phyloP scores from a whole-genome alignment of 2,797 vertebrate species.

The Pyrocephalus nanus region DNA sequence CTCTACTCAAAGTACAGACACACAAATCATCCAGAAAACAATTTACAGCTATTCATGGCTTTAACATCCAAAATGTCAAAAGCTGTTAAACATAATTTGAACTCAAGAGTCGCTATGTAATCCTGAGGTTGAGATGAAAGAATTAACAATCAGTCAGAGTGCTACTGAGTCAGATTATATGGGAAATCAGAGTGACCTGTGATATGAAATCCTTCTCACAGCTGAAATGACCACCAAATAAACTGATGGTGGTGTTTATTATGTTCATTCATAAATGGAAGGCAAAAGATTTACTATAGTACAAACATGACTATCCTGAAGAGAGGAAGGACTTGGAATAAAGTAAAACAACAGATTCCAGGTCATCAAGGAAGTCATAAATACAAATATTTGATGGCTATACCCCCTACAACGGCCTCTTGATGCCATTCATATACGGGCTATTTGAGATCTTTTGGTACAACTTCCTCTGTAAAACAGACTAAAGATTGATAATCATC shows the following conservation, averaged over 20 bases:
- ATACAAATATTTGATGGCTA: neutral
- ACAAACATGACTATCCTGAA: neutral
- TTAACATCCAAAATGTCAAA: constrained; percentile 43
- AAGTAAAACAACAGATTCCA: neutral
- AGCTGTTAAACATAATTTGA: constrained; percentile 46
- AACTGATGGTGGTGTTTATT: neutral
- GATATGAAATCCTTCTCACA: neutral
- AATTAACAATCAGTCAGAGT: constrained; percentile 10
- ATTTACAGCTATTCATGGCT: constrained; percentile 10
- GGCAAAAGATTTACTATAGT: neutral
- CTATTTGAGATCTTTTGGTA: neutral
- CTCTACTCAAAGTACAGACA: constrained; percentile 9
- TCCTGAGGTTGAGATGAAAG: constrained; percentile 4
- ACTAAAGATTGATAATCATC: neutral
- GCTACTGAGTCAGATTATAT: neutral
- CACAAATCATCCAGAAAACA: constrained; percentile 43
- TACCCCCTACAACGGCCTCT: neutral
- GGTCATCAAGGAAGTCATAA: neutral
- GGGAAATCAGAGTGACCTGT: neutral
- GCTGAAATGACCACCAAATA: constrained; percentile 34
- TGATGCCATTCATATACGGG: neutral
- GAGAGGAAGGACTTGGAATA: neutral
- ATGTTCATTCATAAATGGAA: neutral
- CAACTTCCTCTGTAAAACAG: neutral
- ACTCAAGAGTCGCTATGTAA: neutral